A percentile compares a stretch with the other conserved stretches of the same genome.
Conservation (phyloP, 2,113 vertebrate species). For the Struthidea cinerea region DNA sequence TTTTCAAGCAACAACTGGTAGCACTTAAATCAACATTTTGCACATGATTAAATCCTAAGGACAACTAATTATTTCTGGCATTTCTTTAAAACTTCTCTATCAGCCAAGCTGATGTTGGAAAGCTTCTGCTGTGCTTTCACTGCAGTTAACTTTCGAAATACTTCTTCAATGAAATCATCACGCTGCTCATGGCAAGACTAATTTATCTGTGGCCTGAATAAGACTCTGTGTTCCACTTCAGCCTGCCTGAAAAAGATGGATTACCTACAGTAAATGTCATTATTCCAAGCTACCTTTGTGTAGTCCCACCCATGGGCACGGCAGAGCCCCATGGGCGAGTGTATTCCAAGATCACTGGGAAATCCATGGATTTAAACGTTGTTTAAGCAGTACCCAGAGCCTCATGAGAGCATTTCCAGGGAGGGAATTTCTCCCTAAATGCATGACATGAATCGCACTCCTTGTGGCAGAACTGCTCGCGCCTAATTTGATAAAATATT, state of each 20-base stretch:
- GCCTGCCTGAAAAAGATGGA: neutral
- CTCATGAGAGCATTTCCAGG: neutral
- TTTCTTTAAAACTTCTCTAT: constrained; percentile 19
- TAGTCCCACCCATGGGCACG: neutral
- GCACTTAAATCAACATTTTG: constrained; percentile 31
- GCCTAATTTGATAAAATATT: neutral
- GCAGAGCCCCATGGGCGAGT: neutral
- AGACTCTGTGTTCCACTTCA: neutral
- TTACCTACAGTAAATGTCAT: neutral
- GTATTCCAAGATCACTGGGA: neutral
- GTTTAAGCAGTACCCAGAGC: neutral
- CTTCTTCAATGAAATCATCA: constrained; percentile 30
- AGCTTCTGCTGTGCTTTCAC: neutral
- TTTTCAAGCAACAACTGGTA: constrained; percentile 26
- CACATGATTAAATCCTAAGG: constrained; percentile 43
- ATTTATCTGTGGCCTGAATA: constrained; percentile 31
- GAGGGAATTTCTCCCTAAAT: neutral
- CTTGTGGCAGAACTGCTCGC: neutral
- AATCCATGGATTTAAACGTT: neutral
- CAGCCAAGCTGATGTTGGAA: constrained; percentile 16
- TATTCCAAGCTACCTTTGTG: neutral
- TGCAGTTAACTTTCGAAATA: constrained; percentile 6
- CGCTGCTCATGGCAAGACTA: neutral
- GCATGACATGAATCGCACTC: neutral
- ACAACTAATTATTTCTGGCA: constrained; percentile 45